A percentile compares a stretch with the other conserved stretches of the same genome.
Conservation (phyloP, 2,888 invertebrate genomes). For the Pegoplata infirma region DNA sequence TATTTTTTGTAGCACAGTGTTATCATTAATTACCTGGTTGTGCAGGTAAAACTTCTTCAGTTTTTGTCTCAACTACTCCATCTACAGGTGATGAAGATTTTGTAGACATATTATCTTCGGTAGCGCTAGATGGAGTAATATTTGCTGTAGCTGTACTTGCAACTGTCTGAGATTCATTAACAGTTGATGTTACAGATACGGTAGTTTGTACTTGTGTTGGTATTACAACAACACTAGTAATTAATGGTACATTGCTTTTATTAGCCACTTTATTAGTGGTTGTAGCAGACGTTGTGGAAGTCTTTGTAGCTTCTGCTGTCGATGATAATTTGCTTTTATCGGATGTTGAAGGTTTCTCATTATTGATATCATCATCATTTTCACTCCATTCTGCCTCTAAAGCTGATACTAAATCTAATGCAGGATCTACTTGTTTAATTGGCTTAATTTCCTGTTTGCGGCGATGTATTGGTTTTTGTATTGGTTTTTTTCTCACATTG, state of each 20-base stretch:
- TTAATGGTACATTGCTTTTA: slow-evolving; percentile 41
- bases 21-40: slow-evolving; percentile 40
- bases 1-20: not conserved
- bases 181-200: not conserved
- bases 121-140: not conserved
- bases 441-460: slow-evolving; percentile 69
- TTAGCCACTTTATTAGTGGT: slow-evolving; percentile 35
- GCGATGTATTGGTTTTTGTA: too few relatives aligned
- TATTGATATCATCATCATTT: slow-evolving; percentile 67
- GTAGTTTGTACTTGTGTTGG: slow-evolving; percentile 4
- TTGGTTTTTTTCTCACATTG: slow-evolving; percentile 48
- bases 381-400: slow-evolving; percentile 77
- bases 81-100: slow-evolving; percentile 57
- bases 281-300: not conserved
- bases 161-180: not conserved
- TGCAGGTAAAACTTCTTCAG: slow-evolving; percentile 17
- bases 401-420: slow-evolving; percentile 70
- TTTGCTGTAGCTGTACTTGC: not conserved
- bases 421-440: slow-evolving; percentile 57
- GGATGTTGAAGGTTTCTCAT: slow-evolving; percentile 23
- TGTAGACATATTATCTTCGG: slow-evolving; percentile 21
- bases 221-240: slow-evolving; percentile 59
- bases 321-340: slow-evolving; percentile 1
- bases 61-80: slow-evolving; percentile 46
- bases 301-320: not conserved